phyloP scores from a whole-genome alignment of 2,888 invertebrate genomes.

The Heteromyza rotundicornis region DNA sequence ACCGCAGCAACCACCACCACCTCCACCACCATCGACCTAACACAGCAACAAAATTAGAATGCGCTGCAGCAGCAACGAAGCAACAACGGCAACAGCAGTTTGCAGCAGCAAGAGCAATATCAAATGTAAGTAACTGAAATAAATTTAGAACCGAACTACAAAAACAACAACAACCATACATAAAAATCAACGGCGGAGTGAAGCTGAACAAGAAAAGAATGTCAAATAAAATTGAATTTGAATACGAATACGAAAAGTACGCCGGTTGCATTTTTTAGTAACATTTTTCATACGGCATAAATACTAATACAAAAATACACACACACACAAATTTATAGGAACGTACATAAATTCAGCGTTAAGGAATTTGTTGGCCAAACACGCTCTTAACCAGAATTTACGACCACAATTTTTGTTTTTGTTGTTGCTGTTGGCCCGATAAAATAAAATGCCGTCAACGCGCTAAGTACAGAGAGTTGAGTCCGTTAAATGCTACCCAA shows the following conservation, averaged over 20 bases:
- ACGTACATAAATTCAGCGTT: neutral
- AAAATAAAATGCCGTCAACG: neutral
- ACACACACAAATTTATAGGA: neutral
- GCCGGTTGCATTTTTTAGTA: conserved; percentile 23
- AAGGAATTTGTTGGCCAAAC: neutral
- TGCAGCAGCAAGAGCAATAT: no score
- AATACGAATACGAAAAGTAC: conserved; percentile 16
- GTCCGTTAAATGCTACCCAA: neutral
- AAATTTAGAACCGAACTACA: neutral
- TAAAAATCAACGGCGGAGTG: neutral
- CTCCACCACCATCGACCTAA: conserved; percentile 6
- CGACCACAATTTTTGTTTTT: no score
- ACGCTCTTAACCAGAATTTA: neutral
- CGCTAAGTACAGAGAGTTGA: neutral
- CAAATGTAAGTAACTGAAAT: neutral
- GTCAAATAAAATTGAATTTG: conserved; percentile 23
- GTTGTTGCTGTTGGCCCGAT: neutral
- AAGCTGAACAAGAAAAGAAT: conserved; percentile 9
- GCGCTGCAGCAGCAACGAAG: neutral
- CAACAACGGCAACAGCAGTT: conserved; percentile 1
- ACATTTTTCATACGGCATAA: no score
- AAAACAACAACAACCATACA: neutral
- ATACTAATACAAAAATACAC: no score
- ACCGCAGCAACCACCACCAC: neutral
- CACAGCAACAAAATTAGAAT: neutral